phyloP scores from a whole-genome alignment of 2,113 vertebrate genomes.

The Microcebus murinus region DNA sequence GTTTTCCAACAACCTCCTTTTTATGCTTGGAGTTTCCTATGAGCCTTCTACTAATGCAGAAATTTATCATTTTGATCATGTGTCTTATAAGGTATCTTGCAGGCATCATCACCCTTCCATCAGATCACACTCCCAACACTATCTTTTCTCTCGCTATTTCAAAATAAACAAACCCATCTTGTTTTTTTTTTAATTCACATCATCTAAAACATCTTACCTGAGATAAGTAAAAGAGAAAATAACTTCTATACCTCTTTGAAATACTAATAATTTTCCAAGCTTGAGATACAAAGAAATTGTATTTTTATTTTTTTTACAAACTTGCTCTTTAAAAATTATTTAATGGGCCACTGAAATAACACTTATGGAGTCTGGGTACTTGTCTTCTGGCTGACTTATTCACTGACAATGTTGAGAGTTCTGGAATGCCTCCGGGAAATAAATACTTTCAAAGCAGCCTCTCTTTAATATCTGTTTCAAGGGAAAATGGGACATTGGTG shows the following conservation, averaged over 20 bases:
- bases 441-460: slow-evolving; percentile 72
- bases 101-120: neutral
- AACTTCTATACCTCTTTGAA: neutral
- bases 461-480: slow-evolving; percentile 79
- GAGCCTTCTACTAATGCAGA: neutral
- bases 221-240: neutral
- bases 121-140: neutral
- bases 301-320: neutral
- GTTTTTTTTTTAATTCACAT: neutral
- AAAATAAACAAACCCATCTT: neutral
- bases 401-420: slow-evolving; percentile 70
- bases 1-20: slow-evolving; percentile 29
- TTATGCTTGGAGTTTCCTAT: neutral
- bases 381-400: slow-evolving; percentile 68
- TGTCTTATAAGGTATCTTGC: neutral
- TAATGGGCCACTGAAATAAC: slow-evolving; percentile 66
- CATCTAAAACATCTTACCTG: neutral
- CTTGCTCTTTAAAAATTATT: slow-evolving; percentile 58
- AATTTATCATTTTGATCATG: neutral
- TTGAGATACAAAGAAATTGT: slow-evolving; percentile 18
- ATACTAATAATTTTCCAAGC: slow-evolving; percentile 29
- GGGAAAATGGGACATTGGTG: slow-evolving; percentile 66
- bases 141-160: neutral
- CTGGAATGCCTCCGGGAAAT: slow-evolving; percentile 72
- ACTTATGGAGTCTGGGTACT: slow-evolving; percentile 46